Conservation (phyloP, 2,888 invertebrate genomes). For the Ephialtes manifestator region DNA sequence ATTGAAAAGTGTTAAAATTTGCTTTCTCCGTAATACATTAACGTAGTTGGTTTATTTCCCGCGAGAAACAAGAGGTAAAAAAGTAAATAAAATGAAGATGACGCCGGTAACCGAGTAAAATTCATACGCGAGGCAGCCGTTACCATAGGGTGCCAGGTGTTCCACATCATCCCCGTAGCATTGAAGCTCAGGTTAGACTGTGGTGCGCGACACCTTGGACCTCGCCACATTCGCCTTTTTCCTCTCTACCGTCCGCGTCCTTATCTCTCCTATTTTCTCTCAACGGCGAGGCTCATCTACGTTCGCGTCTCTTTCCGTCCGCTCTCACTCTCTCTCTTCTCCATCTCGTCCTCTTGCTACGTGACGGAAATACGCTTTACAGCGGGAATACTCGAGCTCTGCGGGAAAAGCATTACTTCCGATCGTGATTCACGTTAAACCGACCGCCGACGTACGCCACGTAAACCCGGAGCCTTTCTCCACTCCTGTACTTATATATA, state of each 20-base stretch:
- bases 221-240: slow-evolving; percentile 56
- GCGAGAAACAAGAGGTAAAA: slow-evolving; percentile 17
- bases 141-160: slow-evolving; percentile 64
- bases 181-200: slow-evolving; percentile 13
- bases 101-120: slow-evolving; percentile 61
- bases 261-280: slow-evolving; percentile 51
- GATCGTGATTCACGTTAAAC: slow-evolving; percentile 72
- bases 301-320: slow-evolving; percentile 24
- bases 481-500: background rate
- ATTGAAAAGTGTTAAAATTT: background rate
- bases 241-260: slow-evolving; percentile 15
- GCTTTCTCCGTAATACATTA: background rate
- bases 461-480: slow-evolving; percentile 56
- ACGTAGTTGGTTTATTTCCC: slow-evolving; percentile 4
- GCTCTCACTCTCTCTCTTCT: slow-evolving; percentile 24
- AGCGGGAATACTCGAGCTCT: slow-evolving; percentile 61
- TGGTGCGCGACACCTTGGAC: slow-evolving; percentile 51
- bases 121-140: slow-evolving; percentile 65
- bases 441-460: slow-evolving; percentile 63
- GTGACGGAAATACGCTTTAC: slow-evolving; percentile 73
- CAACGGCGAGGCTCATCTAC: slow-evolving; percentile 48
- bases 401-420: slow-evolving; percentile 72
- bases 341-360: slow-evolving; percentile 61
- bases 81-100: slow-evolving; percentile 34
- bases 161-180: slow-evolving; percentile 62